Evolutionary conservation across 2,888 invertebrate species (phyloP).

Genomic region (Orthosia incerta): DNA sequence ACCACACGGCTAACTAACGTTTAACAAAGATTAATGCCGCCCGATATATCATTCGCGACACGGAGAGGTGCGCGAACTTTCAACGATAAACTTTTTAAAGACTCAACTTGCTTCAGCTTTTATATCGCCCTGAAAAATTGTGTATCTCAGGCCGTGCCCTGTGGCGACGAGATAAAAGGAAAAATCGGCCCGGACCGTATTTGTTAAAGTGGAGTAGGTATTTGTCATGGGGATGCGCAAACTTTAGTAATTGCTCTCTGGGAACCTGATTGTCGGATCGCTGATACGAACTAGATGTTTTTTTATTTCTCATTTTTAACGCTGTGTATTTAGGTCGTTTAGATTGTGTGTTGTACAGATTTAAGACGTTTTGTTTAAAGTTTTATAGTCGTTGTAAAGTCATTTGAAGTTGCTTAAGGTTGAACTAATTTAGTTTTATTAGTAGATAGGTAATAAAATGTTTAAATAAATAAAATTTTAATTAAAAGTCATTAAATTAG

Average conservation of each 20-base stretch:
- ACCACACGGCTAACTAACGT: slow-evolving; percentile 82
- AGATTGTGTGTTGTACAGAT: slow-evolving; percentile 17
- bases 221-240: slow-evolving; percentile 82
- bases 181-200: slow-evolving; percentile 85
- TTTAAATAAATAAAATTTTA: not conserved
- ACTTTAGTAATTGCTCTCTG: slow-evolving; percentile 88
- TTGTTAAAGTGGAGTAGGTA: slow-evolving; percentile 87
- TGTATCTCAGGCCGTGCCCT: slow-evolving; percentile 85
- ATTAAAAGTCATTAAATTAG: slow-evolving; percentile 15
- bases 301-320: slow-evolving; percentile 46
- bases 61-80: slow-evolving; percentile 86
- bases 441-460: slow-evolving; percentile 9
- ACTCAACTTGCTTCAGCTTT: slow-evolving; percentile 84
- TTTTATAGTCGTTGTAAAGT: slow-evolving; percentile 34
- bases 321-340: slow-evolving; percentile 42
- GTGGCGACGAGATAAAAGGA: slow-evolving; percentile 86
- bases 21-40: slow-evolving; percentile 87
- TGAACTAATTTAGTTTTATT: slow-evolving; percentile 30
- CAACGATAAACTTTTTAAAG: slow-evolving; percentile 90
- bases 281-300: slow-evolving; percentile 57
- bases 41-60: slow-evolving; percentile 87
- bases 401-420: slow-evolving; percentile 24
- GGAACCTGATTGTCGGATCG: slow-evolving; percentile 73
- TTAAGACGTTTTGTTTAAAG: slow-evolving; percentile 16
- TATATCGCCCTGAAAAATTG: slow-evolving; percentile 90